phyloP scores from a whole-genome alignment of 2,888 invertebrate species.

The Ceraclea dissimilis region DNA sequence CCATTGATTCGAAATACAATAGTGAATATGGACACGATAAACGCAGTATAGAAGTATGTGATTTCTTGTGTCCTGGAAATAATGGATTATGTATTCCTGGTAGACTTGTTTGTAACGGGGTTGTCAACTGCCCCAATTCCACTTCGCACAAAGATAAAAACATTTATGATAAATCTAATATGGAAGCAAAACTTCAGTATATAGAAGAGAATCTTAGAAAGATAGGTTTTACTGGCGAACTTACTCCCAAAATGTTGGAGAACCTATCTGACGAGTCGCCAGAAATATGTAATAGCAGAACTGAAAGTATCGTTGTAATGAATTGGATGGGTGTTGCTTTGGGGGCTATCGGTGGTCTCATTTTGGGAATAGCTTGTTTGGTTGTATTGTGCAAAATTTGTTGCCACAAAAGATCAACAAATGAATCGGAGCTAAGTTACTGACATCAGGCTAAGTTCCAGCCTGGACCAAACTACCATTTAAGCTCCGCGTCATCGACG shows the following conservation, averaged over 20 bases:
- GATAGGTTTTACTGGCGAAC: constrained; percentile 48
- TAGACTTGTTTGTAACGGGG: constrained; percentile 77
- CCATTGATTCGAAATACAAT: constrained; percentile 33
- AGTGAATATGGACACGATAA: constrained; percentile 31
- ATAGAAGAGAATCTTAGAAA: constrained; percentile 54
- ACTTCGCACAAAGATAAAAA: constrained; percentile 40
- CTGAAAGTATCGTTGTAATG: constrained; percentile 41
- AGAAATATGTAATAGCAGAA: constrained; percentile 55
- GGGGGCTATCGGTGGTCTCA: constrained; percentile 53
- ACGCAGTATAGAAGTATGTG: constrained; percentile 55
- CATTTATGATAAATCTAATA: constrained; percentile 29
- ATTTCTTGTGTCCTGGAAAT: constrained; percentile 82
- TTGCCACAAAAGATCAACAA: constrained; percentile 51
- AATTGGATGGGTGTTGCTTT: constrained; percentile 55
- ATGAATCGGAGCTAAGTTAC: constrained; percentile 56
- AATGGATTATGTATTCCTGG: constrained; percentile 77
- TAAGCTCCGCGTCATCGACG: constrained; percentile 23
- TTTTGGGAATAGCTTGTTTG: constrained; percentile 50
- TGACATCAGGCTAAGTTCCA: constrained; percentile 50
- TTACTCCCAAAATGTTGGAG: constrained; percentile 39
- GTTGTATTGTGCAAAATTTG: constrained; percentile 54
- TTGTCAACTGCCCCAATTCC: constrained; percentile 76
- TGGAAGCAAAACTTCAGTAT: constrained; percentile 46
- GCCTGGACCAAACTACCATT: constrained; percentile 29
- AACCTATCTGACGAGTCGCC: constrained; percentile 68